Evolutionary conservation across 2,113 vertebrate species (phyloP).

Genomic region (Pristiophorus japonicus): DNA sequence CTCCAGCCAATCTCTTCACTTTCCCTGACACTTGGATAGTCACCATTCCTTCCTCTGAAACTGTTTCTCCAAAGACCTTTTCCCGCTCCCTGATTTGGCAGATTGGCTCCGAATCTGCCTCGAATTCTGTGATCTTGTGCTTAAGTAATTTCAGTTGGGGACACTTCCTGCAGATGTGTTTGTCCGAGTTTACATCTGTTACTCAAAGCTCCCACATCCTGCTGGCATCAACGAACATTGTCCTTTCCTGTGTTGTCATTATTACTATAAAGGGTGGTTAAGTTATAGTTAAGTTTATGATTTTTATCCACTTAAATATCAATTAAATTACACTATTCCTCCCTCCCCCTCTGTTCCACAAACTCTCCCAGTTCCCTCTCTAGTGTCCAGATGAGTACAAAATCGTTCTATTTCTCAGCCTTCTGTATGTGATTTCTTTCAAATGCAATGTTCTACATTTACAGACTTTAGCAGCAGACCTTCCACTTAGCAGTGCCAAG

Average conservation of each 20-base stretch:
- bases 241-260: not conserved
- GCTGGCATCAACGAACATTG: not conserved
- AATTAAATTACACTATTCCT: not conserved
- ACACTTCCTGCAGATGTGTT: not conserved
- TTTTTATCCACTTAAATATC: not conserved
- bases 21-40: not conserved
- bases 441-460: conserved; percentile 30
- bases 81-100: not conserved
- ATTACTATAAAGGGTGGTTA: not conserved
- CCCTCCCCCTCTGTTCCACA: not conserved
- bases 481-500: conserved; percentile 49
- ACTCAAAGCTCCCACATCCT: conserved; percentile 4
- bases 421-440: not conserved
- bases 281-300: not conserved
- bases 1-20: not conserved
- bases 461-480: conserved; percentile 54
- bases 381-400: not conserved
- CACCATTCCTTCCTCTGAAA: not conserved
- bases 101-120: not conserved
- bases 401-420: not conserved
- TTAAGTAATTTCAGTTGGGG: not conserved
- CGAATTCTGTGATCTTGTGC: not conserved
- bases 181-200: conserved; percentile 22
- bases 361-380: conserved; percentile 30
- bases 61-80: not conserved